A percentile compares a stretch with the other conserved stretches of the same genome.
phyloP scores from a whole-genome alignment of 2,113 vertebrate genomes.

The Vicugna pacos region DNA sequence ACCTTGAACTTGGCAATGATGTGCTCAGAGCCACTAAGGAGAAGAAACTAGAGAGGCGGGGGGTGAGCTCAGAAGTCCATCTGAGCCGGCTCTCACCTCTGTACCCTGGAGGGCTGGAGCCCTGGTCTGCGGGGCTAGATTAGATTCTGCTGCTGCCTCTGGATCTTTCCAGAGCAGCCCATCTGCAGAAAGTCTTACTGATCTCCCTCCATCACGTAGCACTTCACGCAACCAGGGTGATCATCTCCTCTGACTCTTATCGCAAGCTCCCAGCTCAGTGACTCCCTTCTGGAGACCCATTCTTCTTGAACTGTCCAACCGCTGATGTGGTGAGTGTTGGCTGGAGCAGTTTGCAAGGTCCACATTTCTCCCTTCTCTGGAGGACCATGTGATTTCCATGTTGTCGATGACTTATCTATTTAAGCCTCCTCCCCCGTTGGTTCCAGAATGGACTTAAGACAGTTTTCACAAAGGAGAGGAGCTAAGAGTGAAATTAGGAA shows the following conservation, averaged over 20 bases:
- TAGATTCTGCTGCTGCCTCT: too few relatives aligned
- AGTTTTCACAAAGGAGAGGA: background rate
- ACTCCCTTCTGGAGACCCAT: background rate
- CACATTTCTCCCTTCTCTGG: background rate
- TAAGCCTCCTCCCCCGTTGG: background rate
- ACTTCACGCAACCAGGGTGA: rapidly evolving
- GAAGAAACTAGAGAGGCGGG: background rate
- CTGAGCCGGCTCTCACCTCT: background rate
- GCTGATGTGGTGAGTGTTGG: too few relatives aligned
- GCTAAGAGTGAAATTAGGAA: background rate
- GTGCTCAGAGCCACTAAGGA: too few relatives aligned
- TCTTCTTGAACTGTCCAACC: background rate
- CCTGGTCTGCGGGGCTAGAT: too few relatives aligned
- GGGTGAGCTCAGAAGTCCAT: background rate
- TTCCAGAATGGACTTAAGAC: background rate
- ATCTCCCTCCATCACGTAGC: background rate
- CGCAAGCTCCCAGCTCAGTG: background rate
- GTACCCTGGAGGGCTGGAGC: rapidly evolving
- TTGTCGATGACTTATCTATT: background rate
- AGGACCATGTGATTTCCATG: background rate
- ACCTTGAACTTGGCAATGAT: too few relatives aligned
- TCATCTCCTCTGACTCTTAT: background rate
- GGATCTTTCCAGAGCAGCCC: rapidly evolving
- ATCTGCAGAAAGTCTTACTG: rapidly evolving
- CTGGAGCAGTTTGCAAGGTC: background rate